Evolutionary conservation across 2,113 vertebrate species (phyloP), one percentile per base, ranked within the genome.

Genomic region (Helogale parvula): DNA sequence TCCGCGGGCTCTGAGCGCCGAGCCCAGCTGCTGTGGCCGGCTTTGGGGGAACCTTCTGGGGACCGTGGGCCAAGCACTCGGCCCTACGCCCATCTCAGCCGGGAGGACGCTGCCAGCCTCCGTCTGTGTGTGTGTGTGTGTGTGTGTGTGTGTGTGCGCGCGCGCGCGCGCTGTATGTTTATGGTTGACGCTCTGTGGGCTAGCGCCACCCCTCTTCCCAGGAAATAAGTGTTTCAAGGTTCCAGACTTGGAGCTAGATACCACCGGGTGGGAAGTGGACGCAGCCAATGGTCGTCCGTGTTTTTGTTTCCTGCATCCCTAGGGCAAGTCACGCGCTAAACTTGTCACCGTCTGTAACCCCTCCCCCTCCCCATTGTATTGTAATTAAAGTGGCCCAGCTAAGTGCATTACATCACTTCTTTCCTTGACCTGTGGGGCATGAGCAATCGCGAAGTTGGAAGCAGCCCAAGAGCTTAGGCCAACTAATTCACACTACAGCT

Each of bases 351-450:
- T 93, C 94, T 21, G 80, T 72, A 79, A 68, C 89, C 89, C 97
- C 96, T 76, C 97, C 97, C 91, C 92, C 68, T 88, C 90, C 65
- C 94, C 96, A 15, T 86, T 76, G 96, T 93, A 60, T 89, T 79
- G 96, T 97, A 97, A 95, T 98, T 97, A 97, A 96, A 97, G 93
- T 54, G 86, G 86, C 98, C 93, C 25, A 25, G 96, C 98, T 91
- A 66, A 94, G 96, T 86, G 97, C 97, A 98, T 98, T 97, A 98
- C 98, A 80, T 98, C 98, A 98, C 89, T 96, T 87, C 96, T 98
- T 95, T 86, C 74, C 79, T 93, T 94, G 96, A 97, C 98, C 96
- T 92, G 93, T 5, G 45, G 93, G 95, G 93, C 87, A 8, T 0
- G 94, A 94, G 97, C 97, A 52, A 81, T 38, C 74, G 68, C 14